Percentiles rank a stretch among this genome's conserved stretches.
phyloP scores from a whole-genome alignment of 64 coral and sea anemone genomes.

The Pocillopora damicornis region DNA sequence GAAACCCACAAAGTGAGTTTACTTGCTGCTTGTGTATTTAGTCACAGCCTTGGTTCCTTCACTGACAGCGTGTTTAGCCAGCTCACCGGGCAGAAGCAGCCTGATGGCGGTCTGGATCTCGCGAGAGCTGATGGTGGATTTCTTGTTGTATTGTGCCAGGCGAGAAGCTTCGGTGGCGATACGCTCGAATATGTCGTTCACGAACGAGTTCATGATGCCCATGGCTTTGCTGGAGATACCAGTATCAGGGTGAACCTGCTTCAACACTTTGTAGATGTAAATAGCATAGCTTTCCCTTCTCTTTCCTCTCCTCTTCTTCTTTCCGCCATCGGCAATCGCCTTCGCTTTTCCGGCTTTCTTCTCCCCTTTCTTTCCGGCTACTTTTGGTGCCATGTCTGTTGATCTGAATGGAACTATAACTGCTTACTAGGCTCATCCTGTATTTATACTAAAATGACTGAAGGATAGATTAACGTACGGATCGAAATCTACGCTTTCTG shows the following conservation, averaged over 20 bases:
- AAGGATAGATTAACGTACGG: conserved; percentile 4
- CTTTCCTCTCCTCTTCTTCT: conserved; percentile 18
- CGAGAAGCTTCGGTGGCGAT: conserved; percentile 52
- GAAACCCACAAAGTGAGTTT: conserved; percentile 39
- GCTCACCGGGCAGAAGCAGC: conserved; percentile 38
- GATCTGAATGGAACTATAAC: not conserved
- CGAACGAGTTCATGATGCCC: conserved; percentile 69
- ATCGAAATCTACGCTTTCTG: conserved; percentile 1
- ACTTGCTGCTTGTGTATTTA: conserved; percentile 46
- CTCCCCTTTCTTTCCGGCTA: conserved; percentile 38
- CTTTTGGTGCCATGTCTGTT: conserved; percentile 13
- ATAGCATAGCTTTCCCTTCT: conserved; percentile 60
- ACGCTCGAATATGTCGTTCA: conserved; percentile 78
- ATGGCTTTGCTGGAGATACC: conserved; percentile 65
- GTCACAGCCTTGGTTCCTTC: conserved; percentile 46
- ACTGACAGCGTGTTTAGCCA: conserved; percentile 41
- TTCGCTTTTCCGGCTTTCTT: conserved; percentile 36
- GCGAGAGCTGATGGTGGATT: conserved; percentile 40
- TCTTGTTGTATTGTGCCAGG: conserved; percentile 63
- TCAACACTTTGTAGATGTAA: conserved; percentile 61
- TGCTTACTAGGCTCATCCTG: not conserved
- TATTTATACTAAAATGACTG: conserved; percentile 4
- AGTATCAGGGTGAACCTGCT: conserved; percentile 50
- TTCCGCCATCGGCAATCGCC: not conserved
- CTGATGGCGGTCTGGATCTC: conserved; percentile 52